Evolutionary conservation across 2,888 invertebrate genomes (phyloP).

Genomic region (Sesia bembeciformis): DNA sequence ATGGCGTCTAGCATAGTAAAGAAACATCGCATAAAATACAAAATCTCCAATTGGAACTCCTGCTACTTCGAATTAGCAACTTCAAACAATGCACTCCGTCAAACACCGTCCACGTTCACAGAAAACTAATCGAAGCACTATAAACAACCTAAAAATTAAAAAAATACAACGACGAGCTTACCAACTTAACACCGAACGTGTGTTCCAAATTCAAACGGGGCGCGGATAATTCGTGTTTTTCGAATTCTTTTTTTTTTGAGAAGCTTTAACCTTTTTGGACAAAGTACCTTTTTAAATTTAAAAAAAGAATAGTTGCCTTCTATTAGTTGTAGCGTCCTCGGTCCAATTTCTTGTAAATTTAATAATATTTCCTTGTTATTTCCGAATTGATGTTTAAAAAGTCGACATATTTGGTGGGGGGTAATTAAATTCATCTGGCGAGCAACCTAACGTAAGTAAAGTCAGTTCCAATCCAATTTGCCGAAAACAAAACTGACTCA

Average conservation of each 20-base stretch:
- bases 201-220: constrained; percentile 29
- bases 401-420: background rate
- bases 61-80: constrained; percentile 19
- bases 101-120: constrained; percentile 40
- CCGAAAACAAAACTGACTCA: too few relatives aligned
- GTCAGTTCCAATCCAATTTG: too few relatives aligned
- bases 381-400: background rate
- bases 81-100: constrained; percentile 43
- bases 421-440: background rate
- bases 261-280: constrained; percentile 28
- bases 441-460: background rate
- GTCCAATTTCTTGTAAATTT: constrained; percentile 47
- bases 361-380: constrained; percentile 7
- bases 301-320: constrained; percentile 53
- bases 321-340: constrained; percentile 43
- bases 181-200: constrained; percentile 26
- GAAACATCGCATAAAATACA: constrained; percentile 18
- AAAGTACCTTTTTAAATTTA: constrained; percentile 12
- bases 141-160: constrained; percentile 44
- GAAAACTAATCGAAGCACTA: constrained; percentile 23
- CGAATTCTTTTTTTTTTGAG: constrained; percentile 6
- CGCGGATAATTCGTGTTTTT: constrained; percentile 1
- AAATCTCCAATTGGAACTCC: constrained; percentile 11
- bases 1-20: constrained; percentile 35
- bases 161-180: constrained; percentile 59